Percentiles rank a stretch among this genome's conserved stretches.
phyloP scores from a whole-genome alignment of 1,140 invertebrate genomes.

The Drosophila cardini region DNA sequence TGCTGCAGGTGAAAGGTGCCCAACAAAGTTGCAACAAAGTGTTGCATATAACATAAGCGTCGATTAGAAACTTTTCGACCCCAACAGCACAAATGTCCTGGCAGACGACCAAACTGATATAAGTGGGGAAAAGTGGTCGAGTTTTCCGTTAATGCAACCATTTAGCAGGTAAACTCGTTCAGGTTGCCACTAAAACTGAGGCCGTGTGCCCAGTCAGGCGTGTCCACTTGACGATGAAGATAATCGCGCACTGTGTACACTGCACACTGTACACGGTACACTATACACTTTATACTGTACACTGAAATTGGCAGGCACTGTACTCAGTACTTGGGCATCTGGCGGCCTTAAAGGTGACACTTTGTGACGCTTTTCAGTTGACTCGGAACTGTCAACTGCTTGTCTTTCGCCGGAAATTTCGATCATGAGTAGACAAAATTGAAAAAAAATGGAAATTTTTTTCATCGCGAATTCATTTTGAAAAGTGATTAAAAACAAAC shows the following conservation, averaged over 20 bases:
- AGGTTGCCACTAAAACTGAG: background rate
- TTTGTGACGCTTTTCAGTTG: conserved; percentile 29
- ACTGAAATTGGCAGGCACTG: background rate
- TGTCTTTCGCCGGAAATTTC: conserved; percentile 36
- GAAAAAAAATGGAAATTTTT: conserved; percentile 56
- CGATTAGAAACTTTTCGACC: conserved; percentile 68
- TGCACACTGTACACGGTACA: background rate
- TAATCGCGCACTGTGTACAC: conserved; percentile 24
- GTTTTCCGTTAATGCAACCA: conserved; percentile 46
- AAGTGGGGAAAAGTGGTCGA: conserved; percentile 3
- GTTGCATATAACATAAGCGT: conserved; percentile 27
- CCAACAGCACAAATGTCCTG: conserved; percentile 44
- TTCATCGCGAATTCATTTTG: conserved; percentile 33
- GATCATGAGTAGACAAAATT: conserved; percentile 26
- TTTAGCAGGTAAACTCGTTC: conserved; percentile 51
- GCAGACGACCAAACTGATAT: conserved; percentile 19
- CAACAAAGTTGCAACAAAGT: conserved; percentile 39
- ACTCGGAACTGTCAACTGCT: conserved; percentile 31
- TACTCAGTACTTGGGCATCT: conserved; percentile 50
- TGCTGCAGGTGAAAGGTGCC: conserved; percentile 45
- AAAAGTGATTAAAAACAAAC: conserved; percentile 68
- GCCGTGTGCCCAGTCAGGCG: conserved; percentile 57
- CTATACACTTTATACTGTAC: background rate
- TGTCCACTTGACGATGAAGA: conserved; percentile 18
- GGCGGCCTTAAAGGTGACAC: conserved; percentile 52